Percentiles rank a stretch among this genome's conserved stretches.
phyloP scores from a whole-genome alignment of 2,797 vertebrate species.

The Spinibarbus caldwelli region DNA sequence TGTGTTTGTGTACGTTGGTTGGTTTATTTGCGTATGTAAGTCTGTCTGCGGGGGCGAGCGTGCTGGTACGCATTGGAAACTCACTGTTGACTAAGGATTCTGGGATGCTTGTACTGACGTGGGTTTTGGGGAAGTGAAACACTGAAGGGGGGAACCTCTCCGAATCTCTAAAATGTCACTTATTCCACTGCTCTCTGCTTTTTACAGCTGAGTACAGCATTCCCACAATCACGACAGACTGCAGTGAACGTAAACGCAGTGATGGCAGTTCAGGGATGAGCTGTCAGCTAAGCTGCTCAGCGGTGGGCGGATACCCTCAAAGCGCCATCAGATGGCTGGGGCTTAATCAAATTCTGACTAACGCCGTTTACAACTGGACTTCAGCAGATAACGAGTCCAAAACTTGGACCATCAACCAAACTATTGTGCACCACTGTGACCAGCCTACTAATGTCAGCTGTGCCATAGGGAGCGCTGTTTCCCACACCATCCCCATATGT shows the following conservation, averaged over 20 bases:
- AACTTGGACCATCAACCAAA: constrained; percentile 46
- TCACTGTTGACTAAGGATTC: constrained; percentile 21
- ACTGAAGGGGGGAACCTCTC: constrained; percentile 20
- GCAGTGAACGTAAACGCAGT: not conserved
- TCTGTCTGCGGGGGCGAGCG: not conserved
- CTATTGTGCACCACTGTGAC: constrained; percentile 1
- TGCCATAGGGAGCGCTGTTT: constrained; percentile 29
- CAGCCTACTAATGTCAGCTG: constrained; percentile 44
- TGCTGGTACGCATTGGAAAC: not conserved
- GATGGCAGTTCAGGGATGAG: accelerated
- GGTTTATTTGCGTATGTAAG: not conserved
- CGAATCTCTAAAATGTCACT: constrained; percentile 46
- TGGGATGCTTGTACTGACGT: not conserved
- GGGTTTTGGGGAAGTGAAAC: constrained; percentile 19
- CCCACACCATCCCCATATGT: constrained; percentile 38
- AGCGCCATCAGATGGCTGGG: not conserved
- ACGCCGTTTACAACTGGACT: not conserved
- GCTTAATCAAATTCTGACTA: accelerated
- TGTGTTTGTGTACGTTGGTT: not conserved
- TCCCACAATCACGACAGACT: not conserved
- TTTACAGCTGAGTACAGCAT: constrained; percentile 46
- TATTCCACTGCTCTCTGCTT: constrained; percentile 54
- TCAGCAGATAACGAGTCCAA: not conserved
- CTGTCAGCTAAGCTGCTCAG: constrained; percentile 43
- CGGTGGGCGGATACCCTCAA: constrained; percentile 41